These are phyloP conservation scores for Canis aureus DNA, from an alignment of 2,113 vertebrate genomes.

Conservation along the genomic window DNA sequence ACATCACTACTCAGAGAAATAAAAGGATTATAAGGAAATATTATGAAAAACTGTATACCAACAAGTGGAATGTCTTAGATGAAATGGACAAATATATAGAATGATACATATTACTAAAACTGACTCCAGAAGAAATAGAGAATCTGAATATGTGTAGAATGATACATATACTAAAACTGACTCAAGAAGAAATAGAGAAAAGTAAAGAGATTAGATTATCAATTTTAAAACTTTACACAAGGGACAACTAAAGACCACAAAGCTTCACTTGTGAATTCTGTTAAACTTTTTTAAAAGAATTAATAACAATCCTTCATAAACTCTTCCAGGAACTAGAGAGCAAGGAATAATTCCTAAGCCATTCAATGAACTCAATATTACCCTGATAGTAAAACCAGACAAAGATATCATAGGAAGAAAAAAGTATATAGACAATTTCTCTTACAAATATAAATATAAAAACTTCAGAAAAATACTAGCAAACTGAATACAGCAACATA, in stretches of 20 bases:
- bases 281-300: background rate
- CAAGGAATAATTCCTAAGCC: background rate
- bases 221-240: background rate
- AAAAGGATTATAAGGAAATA: background rate
- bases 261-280: background rate
- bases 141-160: background rate
- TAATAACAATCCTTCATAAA: background rate
- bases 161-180: background rate
- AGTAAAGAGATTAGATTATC: background rate
- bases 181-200: background rate
- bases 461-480: background rate
- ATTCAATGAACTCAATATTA: background rate
- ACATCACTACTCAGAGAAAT: background rate
- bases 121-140: background rate
- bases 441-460: background rate
- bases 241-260: background rate
- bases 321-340: background rate
- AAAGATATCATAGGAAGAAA: background rate
- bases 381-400: background rate
- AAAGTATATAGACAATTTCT: background rate
- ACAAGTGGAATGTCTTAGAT: background rate
- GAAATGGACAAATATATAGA: background rate
- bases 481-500: background rate
- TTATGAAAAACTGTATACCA: background rate
- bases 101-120: background rate